A percentile compares a stretch with the other conserved stretches of the same genome.
These are phyloP conservation scores for Thripadectes ignobilis DNA, from an alignment of 2,797 vertebrate species.

Conservation along the genomic window DNA sequence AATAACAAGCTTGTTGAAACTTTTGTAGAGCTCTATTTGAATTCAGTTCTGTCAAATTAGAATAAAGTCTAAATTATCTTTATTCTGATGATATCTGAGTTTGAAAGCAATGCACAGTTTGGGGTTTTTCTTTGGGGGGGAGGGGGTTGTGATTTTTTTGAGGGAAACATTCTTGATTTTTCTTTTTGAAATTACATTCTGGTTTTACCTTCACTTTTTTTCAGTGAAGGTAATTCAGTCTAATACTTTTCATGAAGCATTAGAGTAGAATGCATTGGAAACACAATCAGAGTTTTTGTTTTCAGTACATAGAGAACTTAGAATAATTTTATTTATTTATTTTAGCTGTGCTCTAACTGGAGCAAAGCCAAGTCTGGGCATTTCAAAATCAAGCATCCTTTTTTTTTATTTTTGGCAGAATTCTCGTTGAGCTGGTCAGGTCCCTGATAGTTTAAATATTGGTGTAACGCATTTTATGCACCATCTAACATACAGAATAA, in stretches of 20 bases:
- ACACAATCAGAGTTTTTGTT: not conserved
- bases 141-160: not conserved
- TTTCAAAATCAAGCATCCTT: not conserved
- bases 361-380: not conserved
- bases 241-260: no score
- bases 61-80: not conserved
- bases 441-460: constrained; percentile 24
- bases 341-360: not conserved
- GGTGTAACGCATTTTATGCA: constrained; percentile 4
- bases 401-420: constrained; percentile 25
- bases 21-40: not conserved
- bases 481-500: constrained; percentile 14
- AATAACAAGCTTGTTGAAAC: not conserved
- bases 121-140: not conserved
- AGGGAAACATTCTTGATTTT: not conserved
- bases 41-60: not conserved
- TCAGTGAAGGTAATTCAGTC: no score
- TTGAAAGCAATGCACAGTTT: not conserved
- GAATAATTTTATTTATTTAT: not conserved
- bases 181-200: not conserved
- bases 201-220: not conserved
- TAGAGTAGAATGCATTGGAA: not conserved
- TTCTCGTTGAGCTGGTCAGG: not conserved
- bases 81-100: not conserved
- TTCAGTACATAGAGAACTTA: not conserved